Evolutionary conservation across 2,888 invertebrate species (phyloP).

Genomic region (Cheilosia scutellata): DNA sequence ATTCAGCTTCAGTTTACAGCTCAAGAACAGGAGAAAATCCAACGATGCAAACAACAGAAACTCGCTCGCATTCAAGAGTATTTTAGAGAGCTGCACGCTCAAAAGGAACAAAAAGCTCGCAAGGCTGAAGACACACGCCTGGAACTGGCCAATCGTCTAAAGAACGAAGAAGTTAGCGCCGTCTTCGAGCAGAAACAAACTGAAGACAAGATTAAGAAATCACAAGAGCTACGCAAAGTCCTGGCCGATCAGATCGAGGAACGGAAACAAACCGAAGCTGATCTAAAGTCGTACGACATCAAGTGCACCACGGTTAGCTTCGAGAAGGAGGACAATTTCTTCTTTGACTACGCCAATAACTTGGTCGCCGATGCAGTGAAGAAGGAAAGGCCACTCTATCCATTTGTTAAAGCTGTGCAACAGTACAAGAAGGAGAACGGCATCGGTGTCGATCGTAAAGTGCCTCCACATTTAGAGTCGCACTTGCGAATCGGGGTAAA

Average conservation of each 20-base stretch:
- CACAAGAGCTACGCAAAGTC: constrained; percentile 40
- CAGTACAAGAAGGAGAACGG: constrained; percentile 80
- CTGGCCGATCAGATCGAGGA: constrained; percentile 77
- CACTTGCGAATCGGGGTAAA: constrained; percentile 79
- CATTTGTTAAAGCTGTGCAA: constrained; percentile 80
- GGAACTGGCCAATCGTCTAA: constrained; percentile 79
- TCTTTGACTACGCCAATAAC: constrained; percentile 80
- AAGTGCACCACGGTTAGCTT: constrained; percentile 76
- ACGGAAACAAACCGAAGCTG: constrained; percentile 74
- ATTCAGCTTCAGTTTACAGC: constrained; percentile 83
- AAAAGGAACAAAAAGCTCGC: constrained; percentile 76
- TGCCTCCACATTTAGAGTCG: constrained; percentile 80
- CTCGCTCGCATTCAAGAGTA: constrained; percentile 80
- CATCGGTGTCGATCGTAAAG: constrained; percentile 78
- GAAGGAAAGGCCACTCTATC: constrained; percentile 81
- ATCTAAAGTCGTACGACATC: constrained; percentile 70
- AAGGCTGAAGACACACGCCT: constrained; percentile 77
- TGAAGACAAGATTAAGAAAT: constrained; percentile 78
- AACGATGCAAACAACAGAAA: constrained; percentile 79
- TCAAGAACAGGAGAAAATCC: constrained; percentile 80
- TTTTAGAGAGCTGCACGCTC: constrained; percentile 78
- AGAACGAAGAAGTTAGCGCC: constrained; percentile 79
- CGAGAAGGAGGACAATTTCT: constrained; percentile 80
- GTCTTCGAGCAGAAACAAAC: constrained; percentile 77
- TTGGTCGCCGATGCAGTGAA: constrained; percentile 80